These are phyloP conservation scores for Amphimallon solstitiale DNA, from an alignment of 2,888 invertebrate species.

Conservation along the genomic window DNA sequence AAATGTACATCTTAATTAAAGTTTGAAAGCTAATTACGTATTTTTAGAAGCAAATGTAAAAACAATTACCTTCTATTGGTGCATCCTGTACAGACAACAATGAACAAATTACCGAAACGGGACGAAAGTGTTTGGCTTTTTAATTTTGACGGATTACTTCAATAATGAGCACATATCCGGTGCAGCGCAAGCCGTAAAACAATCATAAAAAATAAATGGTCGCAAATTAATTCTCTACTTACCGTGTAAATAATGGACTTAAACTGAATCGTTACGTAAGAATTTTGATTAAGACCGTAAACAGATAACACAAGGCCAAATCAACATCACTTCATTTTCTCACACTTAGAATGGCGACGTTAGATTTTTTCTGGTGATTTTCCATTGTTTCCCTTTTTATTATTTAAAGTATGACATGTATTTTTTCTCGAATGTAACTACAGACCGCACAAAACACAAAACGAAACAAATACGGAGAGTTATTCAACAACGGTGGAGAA, in stretches of 20 bases:
- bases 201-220: neutral
- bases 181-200: neutral
- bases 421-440: neutral
- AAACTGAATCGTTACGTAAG: slow-evolving; percentile 14
- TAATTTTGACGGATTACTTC: neutral
- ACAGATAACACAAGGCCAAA: slow-evolving; percentile 5
- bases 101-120: too few relatives aligned
- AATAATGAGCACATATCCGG: neutral
- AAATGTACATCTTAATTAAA: too few relatives aligned
- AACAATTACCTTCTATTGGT: too few relatives aligned
- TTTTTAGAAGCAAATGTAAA: too few relatives aligned
- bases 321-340: slow-evolving; percentile 18
- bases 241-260: neutral
- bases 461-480: too few relatives aligned
- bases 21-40: too few relatives aligned
- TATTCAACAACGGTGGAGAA: neutral
- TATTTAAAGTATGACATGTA: neutral
- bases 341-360: neutral
- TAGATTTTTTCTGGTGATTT: slow-evolving; percentile 7
- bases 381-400: slow-evolving; percentile 18
- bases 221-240: neutral
- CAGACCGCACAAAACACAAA: neutral
- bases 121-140: too few relatives aligned
- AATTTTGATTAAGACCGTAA: slow-evolving; percentile 7
- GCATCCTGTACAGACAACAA: too few relatives aligned